These are phyloP conservation scores for Drosophila pandora DNA, from an alignment of 1,140 invertebrate species.

Conservation along the genomic window DNA sequence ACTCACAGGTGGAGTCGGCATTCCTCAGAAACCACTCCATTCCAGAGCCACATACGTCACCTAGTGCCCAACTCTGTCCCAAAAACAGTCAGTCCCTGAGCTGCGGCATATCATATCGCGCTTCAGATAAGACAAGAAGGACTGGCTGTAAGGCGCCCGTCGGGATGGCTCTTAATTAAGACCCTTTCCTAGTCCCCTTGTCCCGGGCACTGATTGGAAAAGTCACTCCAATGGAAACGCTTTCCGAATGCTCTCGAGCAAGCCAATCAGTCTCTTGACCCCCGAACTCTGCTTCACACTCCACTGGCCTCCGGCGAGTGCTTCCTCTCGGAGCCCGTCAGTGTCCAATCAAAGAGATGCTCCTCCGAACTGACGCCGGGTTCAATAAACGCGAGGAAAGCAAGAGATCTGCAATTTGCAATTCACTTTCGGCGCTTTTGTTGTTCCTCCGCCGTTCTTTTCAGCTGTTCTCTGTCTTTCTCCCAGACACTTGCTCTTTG, in stretches of 20 bases:
- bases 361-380: conserved; percentile 2
- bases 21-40: conserved; percentile 15
- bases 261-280: conserved; percentile 13
- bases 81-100: conserved; percentile 24
- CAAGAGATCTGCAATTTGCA: conserved; percentile 52
- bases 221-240: conserved; percentile 16
- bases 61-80: conserved; percentile 26
- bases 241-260: conserved; percentile 21
- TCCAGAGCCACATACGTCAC: conserved; percentile 9
- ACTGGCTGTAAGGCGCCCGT: not conserved
- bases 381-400: conserved; percentile 44
- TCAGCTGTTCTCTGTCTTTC: conserved; percentile 39
- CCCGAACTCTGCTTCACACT: conserved; percentile 8
- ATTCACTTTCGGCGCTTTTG: conserved; percentile 43
- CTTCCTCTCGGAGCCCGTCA: conserved; percentile 23
- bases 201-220: not conserved
- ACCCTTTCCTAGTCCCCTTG: not conserved
- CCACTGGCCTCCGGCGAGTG: conserved; percentile 8
- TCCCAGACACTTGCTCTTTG: conserved; percentile 56
- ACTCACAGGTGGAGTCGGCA: conserved; percentile 12
- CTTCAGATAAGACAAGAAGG: conserved; percentile 1
- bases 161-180: conserved; percentile 1
- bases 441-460: conserved; percentile 22
- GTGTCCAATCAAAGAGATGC: conserved; percentile 23
- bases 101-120: conserved; percentile 1